These are phyloP conservation scores for Cyrtorhinus lividipennis DNA, from an alignment of 1,140 invertebrate genomes.

Conservation along the genomic window DNA sequence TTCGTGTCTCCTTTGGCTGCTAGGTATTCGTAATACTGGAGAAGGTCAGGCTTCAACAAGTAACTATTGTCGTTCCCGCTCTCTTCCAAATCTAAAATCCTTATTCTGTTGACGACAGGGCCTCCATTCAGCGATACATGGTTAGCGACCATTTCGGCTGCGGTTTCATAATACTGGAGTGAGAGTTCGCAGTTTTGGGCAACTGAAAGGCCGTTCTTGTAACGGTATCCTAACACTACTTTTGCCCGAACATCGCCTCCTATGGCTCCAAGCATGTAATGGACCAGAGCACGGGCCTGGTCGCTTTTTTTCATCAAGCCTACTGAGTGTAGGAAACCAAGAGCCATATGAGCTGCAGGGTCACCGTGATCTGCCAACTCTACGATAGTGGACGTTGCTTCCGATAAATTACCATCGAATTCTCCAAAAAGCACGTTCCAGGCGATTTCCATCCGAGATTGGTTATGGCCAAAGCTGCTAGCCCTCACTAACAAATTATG, in stretches of 20 bases:
- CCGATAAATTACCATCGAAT: conserved; percentile 54
- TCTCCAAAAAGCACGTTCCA: conserved; percentile 75
- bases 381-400: conserved; percentile 61
- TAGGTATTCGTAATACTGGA: conserved; percentile 91
- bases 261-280: conserved; percentile 78
- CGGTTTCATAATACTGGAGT: conserved; percentile 71
- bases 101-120: conserved; percentile 69
- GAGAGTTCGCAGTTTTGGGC: conserved; percentile 78
- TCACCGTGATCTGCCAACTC: conserved; percentile 58
- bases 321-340: conserved; percentile 77
- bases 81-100: conserved; percentile 81
- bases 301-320: conserved; percentile 71
- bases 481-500: conserved; percentile 54
- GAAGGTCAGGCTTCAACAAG: conserved; percentile 81
- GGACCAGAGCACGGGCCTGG: conserved; percentile 72
- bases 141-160: conserved; percentile 74
- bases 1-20: conserved; percentile 97
- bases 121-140: conserved; percentile 74
- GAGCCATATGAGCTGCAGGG: conserved; percentile 74
- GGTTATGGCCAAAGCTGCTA: conserved; percentile 57
- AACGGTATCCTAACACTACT: conserved; percentile 81
- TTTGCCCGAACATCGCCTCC: conserved; percentile 80
- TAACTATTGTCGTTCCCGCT: conserved; percentile 55
- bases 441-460: conserved; percentile 65
- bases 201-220: conserved; percentile 59